Conservation (phyloP, 2,888 invertebrate genomes). For the Slavum lentiscoides region DNA sequence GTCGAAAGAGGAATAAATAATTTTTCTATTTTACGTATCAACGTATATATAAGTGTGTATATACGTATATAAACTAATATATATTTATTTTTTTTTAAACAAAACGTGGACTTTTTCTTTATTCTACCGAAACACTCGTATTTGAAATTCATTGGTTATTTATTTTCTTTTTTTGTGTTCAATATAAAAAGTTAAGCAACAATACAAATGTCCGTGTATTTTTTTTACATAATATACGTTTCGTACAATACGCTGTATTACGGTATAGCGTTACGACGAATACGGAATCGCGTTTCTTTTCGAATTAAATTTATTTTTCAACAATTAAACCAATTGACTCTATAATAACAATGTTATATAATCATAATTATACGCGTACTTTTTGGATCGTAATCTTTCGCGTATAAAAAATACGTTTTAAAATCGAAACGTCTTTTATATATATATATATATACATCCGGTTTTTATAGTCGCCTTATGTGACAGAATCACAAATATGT, state of each 20-base stretch:
- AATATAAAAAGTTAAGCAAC: background rate
- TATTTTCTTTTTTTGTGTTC: background rate
- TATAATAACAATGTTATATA: no score
- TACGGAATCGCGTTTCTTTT: no score
- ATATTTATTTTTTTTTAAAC: background rate
- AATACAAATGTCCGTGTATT: no score
- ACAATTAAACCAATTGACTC: no score
- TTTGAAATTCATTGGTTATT: background rate
- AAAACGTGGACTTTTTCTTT: background rate
- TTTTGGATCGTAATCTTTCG: background rate
- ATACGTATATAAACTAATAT: no score
- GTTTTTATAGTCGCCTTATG: background rate
- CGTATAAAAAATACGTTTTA: background rate
- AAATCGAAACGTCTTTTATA: slow-evolving; percentile 26
- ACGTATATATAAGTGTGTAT: no score
- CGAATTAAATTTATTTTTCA: no score
- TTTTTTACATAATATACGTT: background rate
- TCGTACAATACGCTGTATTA: no score
- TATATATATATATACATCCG: background rate
- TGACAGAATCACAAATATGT: slow-evolving; percentile 15
- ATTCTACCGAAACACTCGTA: no score
- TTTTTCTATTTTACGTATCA: background rate
- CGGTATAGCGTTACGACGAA: no score
- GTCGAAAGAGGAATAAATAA: slow-evolving; percentile 9
- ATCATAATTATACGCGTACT: no score